Conservation (phyloP, 1,140 invertebrate genomes). For the Leptopilina clavipes region DNA sequence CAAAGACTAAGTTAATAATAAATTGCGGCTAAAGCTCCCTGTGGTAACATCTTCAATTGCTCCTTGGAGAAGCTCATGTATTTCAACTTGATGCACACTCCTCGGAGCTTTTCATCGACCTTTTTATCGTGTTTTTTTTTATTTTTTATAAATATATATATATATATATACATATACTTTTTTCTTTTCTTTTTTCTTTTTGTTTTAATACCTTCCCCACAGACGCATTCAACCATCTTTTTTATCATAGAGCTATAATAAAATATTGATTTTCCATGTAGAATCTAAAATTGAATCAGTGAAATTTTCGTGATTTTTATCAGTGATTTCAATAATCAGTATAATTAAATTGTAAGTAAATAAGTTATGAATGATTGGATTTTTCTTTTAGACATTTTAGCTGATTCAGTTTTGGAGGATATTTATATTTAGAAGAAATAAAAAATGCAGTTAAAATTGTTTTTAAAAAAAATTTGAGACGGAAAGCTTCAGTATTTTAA, state of each 20-base stretch:
- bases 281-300: no score
- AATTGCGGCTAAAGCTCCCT: constrained; percentile 47
- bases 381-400: no score
- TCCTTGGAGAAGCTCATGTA: constrained; percentile 38
- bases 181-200: background rate
- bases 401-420: no score
- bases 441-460: no score
- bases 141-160: no score
- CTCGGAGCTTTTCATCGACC: background rate
- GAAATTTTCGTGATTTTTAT: no score
- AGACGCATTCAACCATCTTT: background rate
- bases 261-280: background rate
- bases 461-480: no score
- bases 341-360: no score
- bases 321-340: no score
- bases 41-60: constrained; percentile 44
- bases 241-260: background rate
- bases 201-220: background rate
- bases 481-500: no score
- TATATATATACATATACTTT: background rate
- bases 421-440: no score
- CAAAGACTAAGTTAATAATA: constrained; percentile 50
- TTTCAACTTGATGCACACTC: constrained; percentile 39
- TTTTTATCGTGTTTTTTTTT: background rate
- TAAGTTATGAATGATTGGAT: no score